Evolutionary conservation across 2,113 vertebrate species (phyloP).

Genomic region (Callipepla californica): DNA sequence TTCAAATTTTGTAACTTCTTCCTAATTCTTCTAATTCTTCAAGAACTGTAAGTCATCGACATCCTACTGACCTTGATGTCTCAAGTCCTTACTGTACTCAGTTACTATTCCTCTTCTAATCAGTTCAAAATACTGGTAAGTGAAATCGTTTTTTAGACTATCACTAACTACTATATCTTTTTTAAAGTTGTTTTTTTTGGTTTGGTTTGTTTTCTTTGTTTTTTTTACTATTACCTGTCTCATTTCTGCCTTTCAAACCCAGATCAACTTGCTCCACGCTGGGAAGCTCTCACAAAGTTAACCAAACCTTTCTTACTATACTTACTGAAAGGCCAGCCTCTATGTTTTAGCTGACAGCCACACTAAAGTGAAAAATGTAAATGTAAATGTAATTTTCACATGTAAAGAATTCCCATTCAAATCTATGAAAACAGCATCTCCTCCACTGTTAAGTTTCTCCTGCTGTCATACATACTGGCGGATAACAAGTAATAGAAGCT

Average conservation of each 20-base stretch:
- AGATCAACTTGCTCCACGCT: background rate
- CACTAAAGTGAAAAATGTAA: background rate
- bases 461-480: background rate
- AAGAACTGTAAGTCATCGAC: background rate
- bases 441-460: background rate
- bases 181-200: background rate
- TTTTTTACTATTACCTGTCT: background rate
- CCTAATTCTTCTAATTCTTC: background rate
- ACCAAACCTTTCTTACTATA: background rate
- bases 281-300: background rate
- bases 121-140: background rate
- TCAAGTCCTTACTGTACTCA: background rate
- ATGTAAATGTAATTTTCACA: background rate
- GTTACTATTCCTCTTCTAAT: background rate
- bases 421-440: background rate
- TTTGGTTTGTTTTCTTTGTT: background rate
- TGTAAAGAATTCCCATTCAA: background rate
- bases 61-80: background rate
- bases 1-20: background rate
- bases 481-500: conserved; percentile 19
- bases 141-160: background rate
- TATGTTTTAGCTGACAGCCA: background rate
- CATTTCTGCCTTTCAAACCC: background rate
- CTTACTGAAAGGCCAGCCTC: background rate
- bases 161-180: background rate